A percentile compares a stretch with the other conserved stretches of the same genome.
Conservation (phyloP, 1,140 invertebrate species). For the Potamilus streckersoni region DNA sequence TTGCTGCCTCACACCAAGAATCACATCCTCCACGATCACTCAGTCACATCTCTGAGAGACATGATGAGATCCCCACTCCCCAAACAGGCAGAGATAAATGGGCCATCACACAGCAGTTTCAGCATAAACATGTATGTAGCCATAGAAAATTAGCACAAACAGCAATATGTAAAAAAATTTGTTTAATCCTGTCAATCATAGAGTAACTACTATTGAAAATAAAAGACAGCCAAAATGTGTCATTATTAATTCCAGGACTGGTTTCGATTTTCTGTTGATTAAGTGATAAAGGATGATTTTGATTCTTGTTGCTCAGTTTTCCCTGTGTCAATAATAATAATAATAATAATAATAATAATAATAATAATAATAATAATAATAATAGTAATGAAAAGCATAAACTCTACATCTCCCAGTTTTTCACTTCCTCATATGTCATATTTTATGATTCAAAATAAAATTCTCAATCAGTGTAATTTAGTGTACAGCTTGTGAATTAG, state of each 20-base stretch:
- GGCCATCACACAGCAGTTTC: constrained; percentile 56
- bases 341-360: too few species aligned
- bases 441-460: too few species aligned
- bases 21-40: constrained; percentile 29
- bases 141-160: neutral
- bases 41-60: constrained; percentile 48
- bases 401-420: too few species aligned
- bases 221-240: neutral
- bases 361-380: too few species aligned
- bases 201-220: neutral
- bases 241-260: neutral
- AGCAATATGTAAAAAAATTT: neutral
- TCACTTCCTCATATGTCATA: too few species aligned
- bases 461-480: too few species aligned
- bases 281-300: neutral
- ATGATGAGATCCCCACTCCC: constrained; percentile 24
- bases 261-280: constrained; percentile 21
- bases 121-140: constrained; percentile 27
- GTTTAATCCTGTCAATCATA: neutral
- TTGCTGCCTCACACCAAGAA: constrained; percentile 6
- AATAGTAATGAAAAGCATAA: too few species aligned
- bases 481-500: too few species aligned
- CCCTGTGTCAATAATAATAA: too few species aligned
- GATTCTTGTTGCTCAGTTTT: too few species aligned
- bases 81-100: constrained; percentile 35